Evolutionary conservation across 2,113 vertebrate genomes (phyloP).

Genomic region (Anoura caudifer): DNA sequence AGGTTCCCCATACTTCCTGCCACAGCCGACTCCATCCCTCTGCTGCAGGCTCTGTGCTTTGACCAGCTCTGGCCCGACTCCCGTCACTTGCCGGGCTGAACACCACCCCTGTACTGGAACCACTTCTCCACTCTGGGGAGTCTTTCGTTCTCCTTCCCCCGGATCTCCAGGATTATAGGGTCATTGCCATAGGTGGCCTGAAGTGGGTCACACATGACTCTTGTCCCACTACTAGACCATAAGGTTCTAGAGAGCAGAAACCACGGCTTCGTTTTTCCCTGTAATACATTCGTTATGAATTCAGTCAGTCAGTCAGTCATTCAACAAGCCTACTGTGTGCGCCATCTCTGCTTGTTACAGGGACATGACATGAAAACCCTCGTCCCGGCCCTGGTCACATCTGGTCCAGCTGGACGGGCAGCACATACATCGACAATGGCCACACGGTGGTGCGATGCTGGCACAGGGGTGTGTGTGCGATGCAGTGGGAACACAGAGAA

Average conservation of each 20-base stretch:
- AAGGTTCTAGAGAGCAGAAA: background rate
- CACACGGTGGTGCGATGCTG: rapidly evolving
- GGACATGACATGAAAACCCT: background rate
- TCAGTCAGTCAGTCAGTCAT: background rate
- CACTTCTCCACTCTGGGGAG: background rate
- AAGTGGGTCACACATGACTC: background rate
- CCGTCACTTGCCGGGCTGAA: background rate
- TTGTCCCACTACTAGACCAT: background rate
- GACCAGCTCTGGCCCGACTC: background rate
- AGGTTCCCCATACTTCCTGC: background rate
- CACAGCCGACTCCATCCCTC: background rate
- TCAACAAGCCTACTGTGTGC: background rate
- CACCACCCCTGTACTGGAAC: background rate
- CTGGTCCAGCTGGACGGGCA: background rate
- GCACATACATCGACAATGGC: background rate
- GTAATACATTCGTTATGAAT: background rate
- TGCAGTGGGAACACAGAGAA: background rate
- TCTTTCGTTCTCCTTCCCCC: background rate
- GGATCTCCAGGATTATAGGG: no score
- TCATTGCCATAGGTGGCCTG: background rate
- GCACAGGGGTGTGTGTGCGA: rapidly evolving
- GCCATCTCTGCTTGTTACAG: background rate
- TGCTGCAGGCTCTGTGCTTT: rapidly evolving
- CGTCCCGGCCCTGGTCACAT: background rate
- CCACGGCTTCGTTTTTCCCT: background rate